Evolutionary conservation across 2,113 vertebrate species (phyloP).

Genomic region (Dendropsophus ebraccatus): DNA sequence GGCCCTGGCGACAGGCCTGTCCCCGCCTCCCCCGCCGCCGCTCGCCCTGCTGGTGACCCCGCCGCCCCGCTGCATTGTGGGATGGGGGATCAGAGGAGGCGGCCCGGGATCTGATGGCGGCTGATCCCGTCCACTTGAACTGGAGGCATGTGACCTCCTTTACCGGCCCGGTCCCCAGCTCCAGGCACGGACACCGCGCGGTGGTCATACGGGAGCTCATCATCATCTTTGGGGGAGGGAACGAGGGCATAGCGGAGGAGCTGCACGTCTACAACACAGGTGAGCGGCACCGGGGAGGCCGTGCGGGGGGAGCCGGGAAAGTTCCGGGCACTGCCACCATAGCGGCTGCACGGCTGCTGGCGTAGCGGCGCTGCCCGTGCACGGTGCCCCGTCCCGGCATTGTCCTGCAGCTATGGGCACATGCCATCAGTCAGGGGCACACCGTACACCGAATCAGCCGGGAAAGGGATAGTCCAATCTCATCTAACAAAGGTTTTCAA

Average conservation of each 20-base stretch:
- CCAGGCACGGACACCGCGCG: constrained; percentile 92
- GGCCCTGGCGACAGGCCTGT: not conserved
- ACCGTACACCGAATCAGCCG: too few relatives aligned
- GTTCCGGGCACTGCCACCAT: too few relatives aligned
- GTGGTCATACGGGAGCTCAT: constrained; percentile 89
- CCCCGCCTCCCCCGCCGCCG: constrained; percentile 37
- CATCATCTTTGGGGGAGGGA: constrained; percentile 92
- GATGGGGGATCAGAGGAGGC: constrained; percentile 63
- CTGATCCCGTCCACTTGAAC: constrained; percentile 74
- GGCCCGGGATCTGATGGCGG: constrained; percentile 76
- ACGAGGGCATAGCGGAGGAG: constrained; percentile 92
- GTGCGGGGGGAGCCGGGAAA: not conserved
- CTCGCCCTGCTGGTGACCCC: constrained; percentile 41
- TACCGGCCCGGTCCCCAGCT: constrained; percentile 87
- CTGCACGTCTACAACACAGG: constrained; percentile 96
- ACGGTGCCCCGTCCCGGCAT: too few relatives aligned
- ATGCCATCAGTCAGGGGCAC: too few relatives aligned
- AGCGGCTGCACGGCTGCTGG: too few relatives aligned
- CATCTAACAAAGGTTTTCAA: too few relatives aligned
- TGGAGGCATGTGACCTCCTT: constrained; percentile 88
- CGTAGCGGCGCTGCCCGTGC: too few relatives aligned
- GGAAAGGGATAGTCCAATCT: too few relatives aligned
- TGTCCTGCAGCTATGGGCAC: too few relatives aligned
- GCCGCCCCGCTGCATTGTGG: constrained; percentile 73
- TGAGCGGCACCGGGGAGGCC: constrained; percentile 63